phyloP scores from a whole-genome alignment of 2,888 invertebrate species.

The Tromatobia lineatoria region DNA sequence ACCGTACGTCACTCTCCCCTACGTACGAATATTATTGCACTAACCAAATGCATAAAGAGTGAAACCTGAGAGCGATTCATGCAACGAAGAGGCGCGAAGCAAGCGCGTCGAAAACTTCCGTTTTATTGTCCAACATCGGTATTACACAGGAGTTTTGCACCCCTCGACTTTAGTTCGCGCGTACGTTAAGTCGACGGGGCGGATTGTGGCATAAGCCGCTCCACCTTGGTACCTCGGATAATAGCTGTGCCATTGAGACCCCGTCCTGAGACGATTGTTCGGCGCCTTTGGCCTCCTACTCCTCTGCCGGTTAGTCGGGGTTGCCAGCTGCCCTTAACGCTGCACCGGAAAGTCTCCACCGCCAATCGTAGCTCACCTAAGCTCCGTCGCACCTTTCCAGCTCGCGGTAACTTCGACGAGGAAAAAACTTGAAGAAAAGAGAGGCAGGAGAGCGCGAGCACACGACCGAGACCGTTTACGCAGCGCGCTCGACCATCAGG shows the following conservation, averaged over 20 bases:
- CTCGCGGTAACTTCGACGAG: constrained; percentile 10
- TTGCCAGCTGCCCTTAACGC: constrained; percentile 64
- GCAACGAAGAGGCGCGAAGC: constrained; percentile 32
- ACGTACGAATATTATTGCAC: neutral
- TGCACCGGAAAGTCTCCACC: constrained; percentile 15
- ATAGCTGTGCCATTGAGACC: constrained; percentile 48
- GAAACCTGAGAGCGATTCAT: neutral
- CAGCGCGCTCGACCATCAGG: constrained; percentile 39
- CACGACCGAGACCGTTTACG: constrained; percentile 29
- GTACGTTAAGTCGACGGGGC: constrained; percentile 31
- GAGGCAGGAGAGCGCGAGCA: constrained; percentile 16
- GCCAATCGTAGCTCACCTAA: constrained; percentile 52
- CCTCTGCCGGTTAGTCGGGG: constrained; percentile 38
- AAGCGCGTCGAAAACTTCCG: neutral
- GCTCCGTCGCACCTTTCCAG: constrained; percentile 52
- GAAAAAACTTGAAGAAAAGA: constrained; percentile 19
- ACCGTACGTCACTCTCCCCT: too few relatives aligned
- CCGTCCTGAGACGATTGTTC: constrained; percentile 59
- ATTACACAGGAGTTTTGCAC: constrained; percentile 31
- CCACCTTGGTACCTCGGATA: constrained; percentile 53
- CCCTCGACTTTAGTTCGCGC: constrained; percentile 3
- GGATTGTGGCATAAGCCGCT: constrained; percentile 14
- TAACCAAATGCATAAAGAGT: neutral
- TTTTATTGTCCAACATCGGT: constrained; percentile 5
- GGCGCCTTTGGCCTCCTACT: constrained; percentile 21